These are phyloP conservation scores for Diuraphis noxia DNA, from an alignment of 1,140 invertebrate genomes.

Conservation along the genomic window DNA sequence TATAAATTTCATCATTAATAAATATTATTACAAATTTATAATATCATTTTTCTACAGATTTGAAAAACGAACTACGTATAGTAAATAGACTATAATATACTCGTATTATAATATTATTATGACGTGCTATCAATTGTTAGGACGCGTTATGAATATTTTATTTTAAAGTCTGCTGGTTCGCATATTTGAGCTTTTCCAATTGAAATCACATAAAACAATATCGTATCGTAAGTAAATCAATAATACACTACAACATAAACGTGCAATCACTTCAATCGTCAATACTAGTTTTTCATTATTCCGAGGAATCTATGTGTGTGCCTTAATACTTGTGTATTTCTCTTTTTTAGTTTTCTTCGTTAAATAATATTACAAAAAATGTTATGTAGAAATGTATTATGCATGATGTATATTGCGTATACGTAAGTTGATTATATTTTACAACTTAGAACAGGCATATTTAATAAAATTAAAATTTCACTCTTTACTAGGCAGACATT, in stretches of 20 bases:
- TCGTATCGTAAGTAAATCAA: neutral
- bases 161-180: neutral
- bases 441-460: neutral
- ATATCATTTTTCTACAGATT: neutral
- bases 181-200: neutral
- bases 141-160: constrained; percentile 12
- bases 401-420: neutral
- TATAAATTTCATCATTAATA: neutral
- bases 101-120: neutral
- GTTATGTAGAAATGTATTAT: neutral
- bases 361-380: neutral
- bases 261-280: neutral
- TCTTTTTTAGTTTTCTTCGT: neutral
- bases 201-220: neutral
- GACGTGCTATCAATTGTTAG: neutral
- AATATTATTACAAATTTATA: too few relatives aligned
- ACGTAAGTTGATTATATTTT: neutral
- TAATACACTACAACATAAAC: constrained; percentile 2
- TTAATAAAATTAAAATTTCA: neutral
- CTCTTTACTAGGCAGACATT: neutral
- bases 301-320: neutral
- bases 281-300: neutral
- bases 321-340: neutral
- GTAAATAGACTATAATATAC: neutral
- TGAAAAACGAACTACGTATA: neutral